These are phyloP conservation scores for Sabatieria punctata DNA, from an alignment of 2,888 invertebrate species.

Conservation along the genomic window DNA sequence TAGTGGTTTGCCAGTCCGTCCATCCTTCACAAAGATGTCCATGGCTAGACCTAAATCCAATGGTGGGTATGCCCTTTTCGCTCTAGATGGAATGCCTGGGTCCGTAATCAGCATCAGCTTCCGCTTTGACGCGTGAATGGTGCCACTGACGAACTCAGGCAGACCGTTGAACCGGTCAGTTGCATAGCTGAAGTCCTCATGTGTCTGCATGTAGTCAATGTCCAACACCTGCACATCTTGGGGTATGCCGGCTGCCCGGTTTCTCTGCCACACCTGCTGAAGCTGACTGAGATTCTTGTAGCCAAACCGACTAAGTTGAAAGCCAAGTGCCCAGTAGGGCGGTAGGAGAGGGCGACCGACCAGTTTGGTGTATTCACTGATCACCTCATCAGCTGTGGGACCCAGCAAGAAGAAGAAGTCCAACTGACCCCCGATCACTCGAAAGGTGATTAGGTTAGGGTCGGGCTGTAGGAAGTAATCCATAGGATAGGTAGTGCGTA, in stretches of 20 bases:
- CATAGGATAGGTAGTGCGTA: slow-evolving; percentile 1
- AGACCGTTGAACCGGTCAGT: slow-evolving; percentile 45
- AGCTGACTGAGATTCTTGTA: neutral
- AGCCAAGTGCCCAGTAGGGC: slow-evolving; percentile 6
- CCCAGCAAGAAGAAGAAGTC: slow-evolving; percentile 25
- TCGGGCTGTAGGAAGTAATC: slow-evolving; percentile 4
- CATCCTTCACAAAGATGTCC: slow-evolving; percentile 52
- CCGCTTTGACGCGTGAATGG: slow-evolving; percentile 51
- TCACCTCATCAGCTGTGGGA: slow-evolving; percentile 21
- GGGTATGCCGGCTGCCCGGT: slow-evolving; percentile 30
- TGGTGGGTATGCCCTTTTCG: neutral
- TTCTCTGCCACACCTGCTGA: slow-evolving; percentile 22
- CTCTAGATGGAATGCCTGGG: neutral
- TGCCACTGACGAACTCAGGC: slow-evolving; percentile 46
- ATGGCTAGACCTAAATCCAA: neutral
- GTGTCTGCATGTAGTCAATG: slow-evolving; percentile 60
- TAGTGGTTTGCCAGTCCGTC: slow-evolving; percentile 46
- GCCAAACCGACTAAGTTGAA: too few species aligned
- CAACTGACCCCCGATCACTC: slow-evolving; percentile 34
- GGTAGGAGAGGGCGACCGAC: slow-evolving; percentile 5
- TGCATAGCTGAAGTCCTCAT: slow-evolving; percentile 61
- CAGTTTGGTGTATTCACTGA: slow-evolving; percentile 16
- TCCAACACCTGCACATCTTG: slow-evolving; percentile 60
- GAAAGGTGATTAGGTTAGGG: slow-evolving; percentile 45
- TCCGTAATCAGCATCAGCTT: slow-evolving; percentile 52